These are phyloP conservation scores for Caenorhabditis sp. DNA, from an alignment of 2,888 invertebrate genomes.

Conservation along the genomic window DNA sequence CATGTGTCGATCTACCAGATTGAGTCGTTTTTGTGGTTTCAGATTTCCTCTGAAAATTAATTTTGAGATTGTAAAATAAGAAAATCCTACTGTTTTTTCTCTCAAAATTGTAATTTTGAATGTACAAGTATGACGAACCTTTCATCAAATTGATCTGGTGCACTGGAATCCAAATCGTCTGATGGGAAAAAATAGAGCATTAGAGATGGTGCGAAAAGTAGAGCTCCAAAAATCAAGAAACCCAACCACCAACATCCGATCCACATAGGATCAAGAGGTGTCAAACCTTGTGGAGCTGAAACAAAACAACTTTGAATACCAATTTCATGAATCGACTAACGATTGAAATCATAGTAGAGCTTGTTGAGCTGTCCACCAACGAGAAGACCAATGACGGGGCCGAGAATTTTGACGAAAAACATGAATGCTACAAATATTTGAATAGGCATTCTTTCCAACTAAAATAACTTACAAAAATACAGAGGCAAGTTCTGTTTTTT, in stretches of 20 bases:
- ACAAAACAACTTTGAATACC: background rate
- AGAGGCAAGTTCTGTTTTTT: slow-evolving; percentile 68
- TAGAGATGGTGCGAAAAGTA: slow-evolving; percentile 63
- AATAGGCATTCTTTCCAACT: background rate
- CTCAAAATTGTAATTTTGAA: no score
- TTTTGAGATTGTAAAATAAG: no score
- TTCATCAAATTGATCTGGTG: slow-evolving; percentile 32
- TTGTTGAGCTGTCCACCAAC: slow-evolving; percentile 67
- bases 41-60: slow-evolving; percentile 28
- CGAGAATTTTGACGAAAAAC: slow-evolving; percentile 70
- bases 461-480: slow-evolving; percentile 62
- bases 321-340: slow-evolving; percentile 39
- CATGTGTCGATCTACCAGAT: slow-evolving; percentile 64
- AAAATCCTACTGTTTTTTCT: no score
- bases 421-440: slow-evolving; percentile 62
- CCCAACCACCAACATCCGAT: slow-evolving; percentile 73
- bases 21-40: slow-evolving; percentile 49
- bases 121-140: no score
- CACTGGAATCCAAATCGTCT: slow-evolving; percentile 31
- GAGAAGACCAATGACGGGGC: slow-evolving; percentile 68
- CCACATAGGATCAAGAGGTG: slow-evolving; percentile 72
- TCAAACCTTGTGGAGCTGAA: slow-evolving; percentile 69
- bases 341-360: slow-evolving; percentile 65
- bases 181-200: slow-evolving; percentile 71
- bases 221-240: slow-evolving; percentile 64